These are phyloP conservation scores for Muschampia plurimacula DNA, from an alignment of 2,888 invertebrate genomes.

Conservation along the genomic window DNA sequence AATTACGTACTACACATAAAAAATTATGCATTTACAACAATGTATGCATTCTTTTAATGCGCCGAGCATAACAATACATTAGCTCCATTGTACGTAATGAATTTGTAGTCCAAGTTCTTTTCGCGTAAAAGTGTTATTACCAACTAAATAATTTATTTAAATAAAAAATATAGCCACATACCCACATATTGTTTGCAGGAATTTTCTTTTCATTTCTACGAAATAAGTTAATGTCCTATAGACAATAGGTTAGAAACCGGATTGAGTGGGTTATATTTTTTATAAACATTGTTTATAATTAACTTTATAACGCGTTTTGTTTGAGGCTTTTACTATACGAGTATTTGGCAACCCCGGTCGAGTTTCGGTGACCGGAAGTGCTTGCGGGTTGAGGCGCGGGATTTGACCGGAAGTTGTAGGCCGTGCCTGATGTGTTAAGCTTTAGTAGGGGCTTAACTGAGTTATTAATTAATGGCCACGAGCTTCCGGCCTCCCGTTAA, in stretches of 20 bases:
- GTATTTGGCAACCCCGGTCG: slow-evolving; percentile 50
- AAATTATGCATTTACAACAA: neutral
- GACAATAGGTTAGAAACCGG: slow-evolving; percentile 1
- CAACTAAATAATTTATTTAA: neutral
- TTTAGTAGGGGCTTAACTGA: slow-evolving; percentile 73
- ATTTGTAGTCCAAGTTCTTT: neutral
- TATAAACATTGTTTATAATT: slow-evolving; percentile 27
- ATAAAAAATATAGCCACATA: neutral
- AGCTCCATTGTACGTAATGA: slow-evolving; percentile 12
- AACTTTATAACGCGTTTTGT: slow-evolving; percentile 21
- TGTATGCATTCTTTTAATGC: slow-evolving; percentile 4
- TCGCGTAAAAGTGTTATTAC: neutral
- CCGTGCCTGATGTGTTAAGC: slow-evolving; percentile 77
- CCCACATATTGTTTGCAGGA: neutral
- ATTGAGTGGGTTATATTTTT: slow-evolving; percentile 20
- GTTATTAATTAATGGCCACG: slow-evolving; percentile 80
- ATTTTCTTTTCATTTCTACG: neutral
- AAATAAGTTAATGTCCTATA: neutral
- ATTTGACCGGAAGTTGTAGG: slow-evolving; percentile 79
- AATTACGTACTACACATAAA: neutral
- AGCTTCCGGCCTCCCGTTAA: slow-evolving; percentile 59
- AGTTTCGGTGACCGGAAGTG: slow-evolving; percentile 78
- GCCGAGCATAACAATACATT: slow-evolving; percentile 3
- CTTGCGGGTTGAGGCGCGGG: slow-evolving; percentile 72
- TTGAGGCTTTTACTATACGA: slow-evolving; percentile 34